These are phyloP conservation scores for Polypterus bichir DNA, from an alignment of 2,113 vertebrate genomes.

Conservation along the genomic window DNA sequence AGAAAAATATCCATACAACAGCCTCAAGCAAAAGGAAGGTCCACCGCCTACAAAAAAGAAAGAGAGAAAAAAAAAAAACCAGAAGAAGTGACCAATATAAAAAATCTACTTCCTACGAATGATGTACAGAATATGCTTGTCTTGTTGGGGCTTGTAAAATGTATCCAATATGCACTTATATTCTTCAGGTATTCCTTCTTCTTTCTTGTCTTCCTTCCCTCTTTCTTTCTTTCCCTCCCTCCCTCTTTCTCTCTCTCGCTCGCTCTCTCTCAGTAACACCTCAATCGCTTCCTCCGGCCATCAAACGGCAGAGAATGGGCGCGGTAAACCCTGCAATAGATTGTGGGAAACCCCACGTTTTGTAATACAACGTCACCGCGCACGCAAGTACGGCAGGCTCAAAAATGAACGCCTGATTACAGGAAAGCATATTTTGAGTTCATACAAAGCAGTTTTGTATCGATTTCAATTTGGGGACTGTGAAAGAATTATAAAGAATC, in stretches of 20 bases:
- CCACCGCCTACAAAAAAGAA: conserved; percentile 25
- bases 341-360: conserved; percentile 63
- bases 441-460: too few relatives aligned
- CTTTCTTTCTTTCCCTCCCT: conserved; percentile 27
- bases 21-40: conserved; percentile 30
- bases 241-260: conserved; percentile 38
- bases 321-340: conserved; percentile 63
- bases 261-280: conserved; percentile 42
- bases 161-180: conserved; percentile 3
- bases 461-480: too few relatives aligned
- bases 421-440: too few relatives aligned
- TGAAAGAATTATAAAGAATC: too few relatives aligned
- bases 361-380: conserved; percentile 46
- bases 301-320: conserved; percentile 66
- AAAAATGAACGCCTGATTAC: too few relatives aligned
- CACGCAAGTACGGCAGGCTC: conserved; percentile 7
- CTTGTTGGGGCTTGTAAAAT: neutral
- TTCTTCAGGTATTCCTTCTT: conserved; percentile 4
- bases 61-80: too few relatives aligned
- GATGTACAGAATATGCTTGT: too few relatives aligned
- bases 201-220: conserved; percentile 25
- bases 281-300: conserved; percentile 58
- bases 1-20: conserved; percentile 47
- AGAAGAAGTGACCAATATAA: too few relatives aligned
- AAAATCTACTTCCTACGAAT: too few relatives aligned